A percentile compares a stretch with the other conserved stretches of the same genome.
These are phyloP conservation scores for Halocynthia roretzi DNA, from an alignment of 23 tunicate species.

Conservation along the genomic window DNA sequence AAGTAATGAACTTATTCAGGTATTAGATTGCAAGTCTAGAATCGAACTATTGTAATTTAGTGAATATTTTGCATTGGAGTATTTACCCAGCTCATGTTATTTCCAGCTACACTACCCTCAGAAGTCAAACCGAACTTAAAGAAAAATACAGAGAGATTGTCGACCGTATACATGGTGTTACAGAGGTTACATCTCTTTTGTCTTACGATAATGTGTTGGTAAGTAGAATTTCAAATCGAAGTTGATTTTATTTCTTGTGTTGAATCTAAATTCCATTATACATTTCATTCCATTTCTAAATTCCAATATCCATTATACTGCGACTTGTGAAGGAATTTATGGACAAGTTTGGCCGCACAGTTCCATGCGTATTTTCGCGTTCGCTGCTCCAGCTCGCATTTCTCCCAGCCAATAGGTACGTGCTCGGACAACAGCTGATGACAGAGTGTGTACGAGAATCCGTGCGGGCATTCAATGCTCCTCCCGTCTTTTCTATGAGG, in stretches of 20 bases:
- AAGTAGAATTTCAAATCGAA: slow-evolving; percentile 4
- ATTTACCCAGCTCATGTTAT: not conserved
- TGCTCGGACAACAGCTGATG: slow-evolving; percentile 48
- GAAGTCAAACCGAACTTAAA: slow-evolving; percentile 19
- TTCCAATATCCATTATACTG: not conserved
- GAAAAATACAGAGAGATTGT: slow-evolving; percentile 30
- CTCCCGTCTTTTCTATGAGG: slow-evolving; percentile 48
- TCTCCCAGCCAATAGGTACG: slow-evolving; percentile 52
- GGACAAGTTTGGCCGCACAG: slow-evolving; percentile 38
- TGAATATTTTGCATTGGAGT: not conserved
- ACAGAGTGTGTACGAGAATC: slow-evolving; percentile 67
- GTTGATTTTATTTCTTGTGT: no score
- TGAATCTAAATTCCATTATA: not conserved
- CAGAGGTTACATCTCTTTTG: slow-evolving; percentile 38
- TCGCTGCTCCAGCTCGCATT: slow-evolving; percentile 67
- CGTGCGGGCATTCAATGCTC: slow-evolving; percentile 55
- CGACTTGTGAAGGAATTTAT: slow-evolving; percentile 40
- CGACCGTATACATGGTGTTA: slow-evolving; percentile 35
- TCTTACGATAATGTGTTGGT: slow-evolving; percentile 55
- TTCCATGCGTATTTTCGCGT: slow-evolving; percentile 70
- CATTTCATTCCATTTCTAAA: not conserved
- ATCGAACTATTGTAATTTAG: no score
- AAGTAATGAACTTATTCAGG: no score
- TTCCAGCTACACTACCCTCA: slow-evolving; percentile 70
- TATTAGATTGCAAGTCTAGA: no score